These are phyloP conservation scores for Agapetus fuscipes DNA, from an alignment of 2,888 invertebrate genomes.

Conservation along the genomic window DNA sequence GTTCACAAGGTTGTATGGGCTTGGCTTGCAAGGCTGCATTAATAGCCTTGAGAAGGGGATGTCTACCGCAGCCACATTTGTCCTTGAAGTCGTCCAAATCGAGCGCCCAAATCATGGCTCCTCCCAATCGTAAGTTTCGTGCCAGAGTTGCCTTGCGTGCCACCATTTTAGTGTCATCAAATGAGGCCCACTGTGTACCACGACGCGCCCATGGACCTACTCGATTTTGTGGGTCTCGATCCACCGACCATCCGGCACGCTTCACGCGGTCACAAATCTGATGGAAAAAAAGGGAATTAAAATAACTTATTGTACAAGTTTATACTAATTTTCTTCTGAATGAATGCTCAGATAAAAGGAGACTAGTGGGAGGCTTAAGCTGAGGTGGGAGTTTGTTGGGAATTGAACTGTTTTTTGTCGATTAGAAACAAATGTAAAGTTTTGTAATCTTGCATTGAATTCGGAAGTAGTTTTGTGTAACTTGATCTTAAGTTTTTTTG, in stretches of 20 bases:
- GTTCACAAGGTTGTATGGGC: slow-evolving; percentile 9
- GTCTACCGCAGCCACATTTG: slow-evolving; percentile 55
- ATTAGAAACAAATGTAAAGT: too few species aligned
- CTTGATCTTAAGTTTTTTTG: too few species aligned
- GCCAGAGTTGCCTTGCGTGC: slow-evolving; percentile 51
- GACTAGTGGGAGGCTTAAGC: background rate
- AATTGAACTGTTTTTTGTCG: too few species aligned
- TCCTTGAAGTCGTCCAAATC: slow-evolving; percentile 67
- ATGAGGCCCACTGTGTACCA: slow-evolving; percentile 71
- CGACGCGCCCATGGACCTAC: slow-evolving; percentile 66
- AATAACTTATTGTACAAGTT: too few species aligned
- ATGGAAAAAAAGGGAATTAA: slow-evolving; percentile 20
- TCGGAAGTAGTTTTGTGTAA: too few species aligned
- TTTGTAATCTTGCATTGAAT: too few species aligned
- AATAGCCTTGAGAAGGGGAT: slow-evolving; percentile 35
- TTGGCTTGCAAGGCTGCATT: slow-evolving; percentile 5
- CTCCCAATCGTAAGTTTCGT: slow-evolving; percentile 50
- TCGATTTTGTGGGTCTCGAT: slow-evolving; percentile 49
- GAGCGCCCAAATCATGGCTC: slow-evolving; percentile 70
- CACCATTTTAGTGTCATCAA: slow-evolving; percentile 58
- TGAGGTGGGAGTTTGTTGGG: background rate
- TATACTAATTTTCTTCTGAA: background rate
- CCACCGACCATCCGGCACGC: slow-evolving; percentile 49
- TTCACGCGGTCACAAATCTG: slow-evolving; percentile 51
- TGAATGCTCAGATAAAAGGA: slow-evolving; percentile 4